Evolutionary conservation across 2,797 vertebrate species (phyloP).

Genomic region (Liparis tanakae): DNA sequence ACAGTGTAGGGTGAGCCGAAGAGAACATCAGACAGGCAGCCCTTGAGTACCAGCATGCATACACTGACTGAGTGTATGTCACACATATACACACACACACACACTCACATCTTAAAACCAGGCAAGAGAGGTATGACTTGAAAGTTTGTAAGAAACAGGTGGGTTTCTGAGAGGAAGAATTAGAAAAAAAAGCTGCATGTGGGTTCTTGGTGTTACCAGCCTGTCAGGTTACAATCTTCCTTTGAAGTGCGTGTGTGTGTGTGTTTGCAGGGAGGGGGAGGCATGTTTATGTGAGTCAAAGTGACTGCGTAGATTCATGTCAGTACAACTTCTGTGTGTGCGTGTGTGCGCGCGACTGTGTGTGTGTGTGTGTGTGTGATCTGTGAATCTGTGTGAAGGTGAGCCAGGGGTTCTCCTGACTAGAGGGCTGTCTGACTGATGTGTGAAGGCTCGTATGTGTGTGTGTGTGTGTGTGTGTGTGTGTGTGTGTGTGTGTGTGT

Average conservation of each 20-base stretch:
- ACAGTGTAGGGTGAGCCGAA: conserved; percentile 59
- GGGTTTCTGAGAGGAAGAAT: conserved; percentile 60
- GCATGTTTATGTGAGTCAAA: conserved; percentile 79
- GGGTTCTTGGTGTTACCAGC: conserved; percentile 69
- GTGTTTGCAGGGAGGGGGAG: conserved; percentile 64
- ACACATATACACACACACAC: neutral
- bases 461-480: conserved; percentile 42
- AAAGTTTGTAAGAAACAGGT: conserved; percentile 72
- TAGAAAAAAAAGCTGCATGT: conserved; percentile 61
- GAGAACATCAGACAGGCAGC: conserved; percentile 60
- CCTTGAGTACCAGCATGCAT: conserved; percentile 75
- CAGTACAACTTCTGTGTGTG: conserved; percentile 63
- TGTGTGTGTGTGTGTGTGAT: conserved; percentile 61
- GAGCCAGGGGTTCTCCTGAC: conserved; percentile 87
- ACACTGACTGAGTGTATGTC: conserved; percentile 37
- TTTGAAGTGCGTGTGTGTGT: conserved; percentile 76
- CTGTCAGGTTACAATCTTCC: conserved; percentile 70
- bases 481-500: conserved; percentile 50
- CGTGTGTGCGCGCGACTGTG: conserved; percentile 28
- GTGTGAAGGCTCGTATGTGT: conserved; percentile 56
- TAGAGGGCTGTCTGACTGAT: conserved; percentile 82
- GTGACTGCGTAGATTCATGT: conserved; percentile 76
- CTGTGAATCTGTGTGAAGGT: conserved; percentile 84
- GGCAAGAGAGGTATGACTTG: conserved; percentile 37
- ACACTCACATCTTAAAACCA: conserved; percentile 32